A percentile compares a stretch with the other conserved stretches of the same genome.
These are phyloP conservation scores for Gymnoscopelus braueri DNA, from an alignment of 2,797 vertebrate species.

Conservation along the genomic window DNA sequence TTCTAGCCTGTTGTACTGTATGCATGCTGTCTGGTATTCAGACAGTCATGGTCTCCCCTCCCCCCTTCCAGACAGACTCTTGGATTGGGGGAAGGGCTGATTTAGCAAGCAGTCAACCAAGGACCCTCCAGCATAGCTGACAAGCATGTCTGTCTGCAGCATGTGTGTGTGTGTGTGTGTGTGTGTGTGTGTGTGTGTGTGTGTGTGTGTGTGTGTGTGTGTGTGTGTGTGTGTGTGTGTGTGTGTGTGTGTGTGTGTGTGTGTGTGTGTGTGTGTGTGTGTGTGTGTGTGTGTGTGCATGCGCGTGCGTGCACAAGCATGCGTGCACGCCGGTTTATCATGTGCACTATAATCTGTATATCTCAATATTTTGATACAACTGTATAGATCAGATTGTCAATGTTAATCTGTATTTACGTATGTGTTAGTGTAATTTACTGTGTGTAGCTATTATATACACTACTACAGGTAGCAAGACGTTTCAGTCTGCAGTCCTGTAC, in stretches of 20 bases:
- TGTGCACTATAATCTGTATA: conserved; percentile 27
- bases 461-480: background rate
- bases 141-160: conserved; percentile 71
- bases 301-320: conserved; percentile 36
- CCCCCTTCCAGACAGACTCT: conserved; percentile 78
- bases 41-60: conserved; percentile 78
- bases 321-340: conserved; percentile 50
- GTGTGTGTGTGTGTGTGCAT: background rate
- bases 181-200: conserved; percentile 9
- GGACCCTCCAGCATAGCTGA: conserved; percentile 76
- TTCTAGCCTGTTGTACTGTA: conserved; percentile 41
- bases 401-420: conserved; percentile 18
- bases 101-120: conserved; percentile 74
- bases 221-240: conserved; percentile 28
- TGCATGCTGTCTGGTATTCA: conserved; percentile 67
- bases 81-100: conserved; percentile 75
- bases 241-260: conserved; percentile 19
- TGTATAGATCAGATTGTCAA: background rate
- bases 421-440: conserved; percentile 10
- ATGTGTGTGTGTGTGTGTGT: background rate
- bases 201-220: conserved; percentile 26
- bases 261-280: conserved; percentile 5
- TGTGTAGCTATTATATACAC: conserved; percentile 3
- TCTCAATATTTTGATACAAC: conserved; percentile 12
- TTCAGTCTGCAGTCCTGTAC: conserved; percentile 11